Base-by-base conservation (phyloP, 1,140 invertebrate species). In the Physella acuta region DNA sequence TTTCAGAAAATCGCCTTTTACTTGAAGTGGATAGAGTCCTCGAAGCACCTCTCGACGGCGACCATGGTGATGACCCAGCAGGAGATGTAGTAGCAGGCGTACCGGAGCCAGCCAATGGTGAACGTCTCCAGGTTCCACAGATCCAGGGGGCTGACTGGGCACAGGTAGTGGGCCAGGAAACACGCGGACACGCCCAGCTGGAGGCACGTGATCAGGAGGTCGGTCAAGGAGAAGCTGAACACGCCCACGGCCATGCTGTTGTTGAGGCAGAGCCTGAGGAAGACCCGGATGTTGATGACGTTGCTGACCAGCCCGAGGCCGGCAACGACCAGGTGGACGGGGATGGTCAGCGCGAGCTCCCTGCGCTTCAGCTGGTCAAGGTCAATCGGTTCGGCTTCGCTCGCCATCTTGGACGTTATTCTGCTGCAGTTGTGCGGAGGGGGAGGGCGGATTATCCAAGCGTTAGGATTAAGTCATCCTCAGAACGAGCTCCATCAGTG, bases 231-330 rank as follows among this genome's bases (percentile, higher is more conserved):
- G 4, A 58, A 34, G 24, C 14, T 1, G 20, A 58, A 58, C 1
- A 58, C 30, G 4, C 56, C 56, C 33, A 58, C 56, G 26, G 17
- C 36, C 56, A 58, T 58, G 17, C 56, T 58, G 56, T 58, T 33
- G 20, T 58, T 58, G 30, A 58, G 56, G 16, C 56, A 30, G 3
- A 58, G 56, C 3, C n/a, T 34, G 3, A 8, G 5, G 31, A 58
- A 58, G 24, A 58, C 36, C 30, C 33, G 1, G 2, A 58, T 34
- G 56, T 58, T 58, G 2, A 58, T 20, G 24, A 58, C 1, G 16
- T 58, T 58, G 3, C 11, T 33, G 56, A 58, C 16, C 16, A 34
- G 17, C 2, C 56, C 31, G 8, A 3, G 3, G 2, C 14, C 3
- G 14, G 55, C 5, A 4, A 56, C 55, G 20, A 3, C 5, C 2